Base-by-base conservation (phyloP, 2,797 vertebrate genomes). In the Helicolenus hilgendorfi region DNA sequence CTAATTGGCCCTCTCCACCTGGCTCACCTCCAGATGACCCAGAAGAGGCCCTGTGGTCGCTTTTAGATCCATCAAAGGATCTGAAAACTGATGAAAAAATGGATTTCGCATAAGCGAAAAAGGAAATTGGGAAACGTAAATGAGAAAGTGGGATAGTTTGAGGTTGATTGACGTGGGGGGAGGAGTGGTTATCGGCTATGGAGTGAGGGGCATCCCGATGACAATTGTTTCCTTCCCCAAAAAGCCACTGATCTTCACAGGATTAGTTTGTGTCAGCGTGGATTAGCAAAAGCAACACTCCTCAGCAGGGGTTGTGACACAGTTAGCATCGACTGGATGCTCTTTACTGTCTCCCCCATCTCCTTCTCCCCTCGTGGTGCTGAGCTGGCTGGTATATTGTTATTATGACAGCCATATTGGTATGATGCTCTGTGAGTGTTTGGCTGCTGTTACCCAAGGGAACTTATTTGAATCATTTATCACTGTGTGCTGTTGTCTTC, bases 191-290 rank as follows among this genome's bases (percentile, higher is more conserved):
- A 29, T 31, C 45, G 41, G 60, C 7, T 35, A 20, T 31, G 24
- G 74, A 67, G 45, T 15, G 15, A 35, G 64, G 29, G 56, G 14
- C 64, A 74, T 88, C 72, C 72, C 22, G 60, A 81, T 85, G 73
- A 79, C 72, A 83, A 71, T 85, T 33, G 36, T 78, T 92, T 91
- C 84, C 74, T 88, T 75, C 14, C 77, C 67, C 45, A 55, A 79
- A 86, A 84, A 83, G 77, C 77, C 36, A 45, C 80, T 81, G 80
- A 86, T 87, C 68, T 89, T 83, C 22, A 76, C 49, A 75, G 93
- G 85, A 94, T 96, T 92, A 93, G 59, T 72, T 87, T 59, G 77
- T 92, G 86, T 96, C 91, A 84, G 71, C 70, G 89, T 67, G 74
- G 90, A 94, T 96, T 94, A 94, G 89, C 85, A 73, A 83, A 90